A percentile compares a stretch with the other conserved stretches of the same genome.
phyloP scores from a whole-genome alignment of 2,797 vertebrate genomes.

The Momotus momota region DNA sequence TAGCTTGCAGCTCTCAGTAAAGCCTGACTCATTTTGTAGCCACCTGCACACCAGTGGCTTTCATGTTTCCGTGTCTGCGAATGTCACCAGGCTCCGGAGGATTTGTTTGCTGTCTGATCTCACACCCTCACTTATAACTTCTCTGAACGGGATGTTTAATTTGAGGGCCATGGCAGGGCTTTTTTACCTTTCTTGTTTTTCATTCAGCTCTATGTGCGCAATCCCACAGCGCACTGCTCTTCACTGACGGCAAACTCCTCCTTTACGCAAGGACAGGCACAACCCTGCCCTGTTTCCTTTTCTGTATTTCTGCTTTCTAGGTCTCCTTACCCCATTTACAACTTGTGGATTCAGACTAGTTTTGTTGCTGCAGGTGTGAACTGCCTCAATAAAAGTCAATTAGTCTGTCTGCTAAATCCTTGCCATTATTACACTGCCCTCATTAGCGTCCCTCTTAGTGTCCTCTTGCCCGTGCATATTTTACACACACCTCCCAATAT shows the following conservation, averaged over 20 bases:
- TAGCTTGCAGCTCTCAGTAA: background rate
- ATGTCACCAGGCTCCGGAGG: accelerated
- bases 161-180: background rate
- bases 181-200: background rate
- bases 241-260: background rate
- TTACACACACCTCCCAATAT: accelerated
- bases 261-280: accelerated
- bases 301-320: conserved; percentile 44
- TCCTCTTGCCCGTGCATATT: accelerated
- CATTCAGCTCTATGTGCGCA: accelerated
- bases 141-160: background rate
- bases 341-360: background rate
- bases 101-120: background rate
- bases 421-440: background rate
- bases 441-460: accelerated
- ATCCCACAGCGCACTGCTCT: background rate
- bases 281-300: conserved; percentile 1
- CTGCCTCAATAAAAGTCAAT: background rate
- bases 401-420: background rate
- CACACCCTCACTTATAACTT: background rate
- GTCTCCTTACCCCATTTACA: background rate
- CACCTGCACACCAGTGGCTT: background rate
- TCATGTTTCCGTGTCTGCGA: background rate
- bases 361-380: background rate
- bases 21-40: background rate